Base-by-base conservation (phyloP, 2,797 vertebrate genomes). In the Pelobates cultripes region DNA sequence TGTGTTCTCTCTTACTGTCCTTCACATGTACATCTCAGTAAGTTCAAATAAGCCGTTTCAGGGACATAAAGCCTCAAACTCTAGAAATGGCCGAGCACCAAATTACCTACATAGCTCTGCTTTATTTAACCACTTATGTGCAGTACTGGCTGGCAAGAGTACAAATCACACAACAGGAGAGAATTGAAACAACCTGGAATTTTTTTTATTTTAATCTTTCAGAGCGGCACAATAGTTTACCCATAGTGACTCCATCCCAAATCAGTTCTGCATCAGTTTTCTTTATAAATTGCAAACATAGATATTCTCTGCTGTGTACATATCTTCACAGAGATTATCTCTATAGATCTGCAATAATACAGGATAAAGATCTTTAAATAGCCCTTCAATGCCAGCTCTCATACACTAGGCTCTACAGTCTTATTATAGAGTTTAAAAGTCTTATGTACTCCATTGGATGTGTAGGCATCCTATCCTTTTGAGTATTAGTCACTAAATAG, bases 1-100 rank as follows among this genome's bases (percentile, higher is more conserved):
- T 81, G 43, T 60, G 64, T 74, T 47, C 42, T 42, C 1, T 73
- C 61, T 42, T 63, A 17, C 55, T 75, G 43, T 64, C 7, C 55
- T 81, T 60, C 61, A 64, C 73, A 81, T 44, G 80, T 63, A 75
- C 80, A 81, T 81, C 80, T 81, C 80, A 70, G 53, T 69, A 61
- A 69, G 14, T 57, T 4, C 2, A 57, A 57, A 57, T 57, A 10
- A 51, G 10, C 47, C 47, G 10, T 51, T 51, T 5, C 47, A 51
- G 47, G 47, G 47, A 51, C 5, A 1, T 51, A 3, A 10, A 51
- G 47, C 47, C 10, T 51, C 64, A 28, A 67, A 15, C 12, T n/a
- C 12, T n/a, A 61, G 57, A 14, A 61, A 15, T n/a, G n/a, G 61
- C n/a, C 10, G n/a, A 10, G n/a, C 17, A 40, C 7, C 7, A 64